Evolutionary conservation across 2,113 vertebrate genomes (phyloP), one percentile per base, ranked within the genome.

Genomic region (Dipodomys ordii): DNA sequence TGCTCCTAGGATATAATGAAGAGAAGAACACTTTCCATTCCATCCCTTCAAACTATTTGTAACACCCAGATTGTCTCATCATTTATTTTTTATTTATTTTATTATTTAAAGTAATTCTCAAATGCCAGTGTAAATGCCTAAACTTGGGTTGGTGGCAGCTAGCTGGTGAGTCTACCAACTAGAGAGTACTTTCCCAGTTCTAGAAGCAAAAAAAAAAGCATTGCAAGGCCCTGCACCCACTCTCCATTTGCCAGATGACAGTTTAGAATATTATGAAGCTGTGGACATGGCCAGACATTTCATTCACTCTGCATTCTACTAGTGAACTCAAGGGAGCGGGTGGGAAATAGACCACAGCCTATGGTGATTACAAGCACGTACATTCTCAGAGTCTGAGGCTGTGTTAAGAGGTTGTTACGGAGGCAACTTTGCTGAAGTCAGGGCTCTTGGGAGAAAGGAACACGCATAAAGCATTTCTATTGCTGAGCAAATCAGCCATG

Each of bases 401-500:
- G 23, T 39, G 62, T 92, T 73, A 62, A 90, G 25, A 72, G 79
- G 18, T 49, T 77, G 2, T 76, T 83, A 93, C 16, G 65, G 57
- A 90, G 69, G 73, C 39, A 78, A 83, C 49, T 89, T 57, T 83
- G 81, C 65, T 67, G 30, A 94, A 76, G 27, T 95, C 80, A 91
- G 65, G n/a, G 32, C 80, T 74, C 79, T 18, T 94, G 89, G 69
- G 84, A 85, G 25, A 85, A 8, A 85, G 22, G 67, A 35, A 60
- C 44, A 39, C 15, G 49, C 81, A 69, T 78, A 94, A 83, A 94
- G 84, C 32, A 25, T 76, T 94, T 84, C 92, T 90, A 68, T 39
- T 89, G 60, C 87, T 79, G 81, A 92, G 46, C 69, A 94, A 96
- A 95, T 82, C 28, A 11, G 49, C 91, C 77, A 73, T 76, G 74